These are phyloP conservation scores for Caenorhabditis plicata DNA, from an alignment of 2,888 invertebrate genomes.

Conservation along the genomic window DNA sequence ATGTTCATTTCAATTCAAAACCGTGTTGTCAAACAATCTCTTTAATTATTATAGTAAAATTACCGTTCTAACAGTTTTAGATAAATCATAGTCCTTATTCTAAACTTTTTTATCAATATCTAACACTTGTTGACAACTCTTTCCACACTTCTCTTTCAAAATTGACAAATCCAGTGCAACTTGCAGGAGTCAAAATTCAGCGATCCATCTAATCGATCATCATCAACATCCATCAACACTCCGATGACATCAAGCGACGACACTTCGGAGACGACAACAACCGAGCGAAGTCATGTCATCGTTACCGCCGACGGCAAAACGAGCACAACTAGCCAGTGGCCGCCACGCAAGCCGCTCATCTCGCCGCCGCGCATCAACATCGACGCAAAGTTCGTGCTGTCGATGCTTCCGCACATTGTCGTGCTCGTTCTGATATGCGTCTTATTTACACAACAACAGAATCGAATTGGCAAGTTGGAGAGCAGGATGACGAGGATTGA, in stretches of 20 bases:
- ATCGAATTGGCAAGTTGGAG: slow-evolving; percentile 12
- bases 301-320: slow-evolving; percentile 24
- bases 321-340: slow-evolving; percentile 17
- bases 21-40: too few relatives aligned
- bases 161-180: too few relatives aligned
- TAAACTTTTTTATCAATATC: too few relatives aligned
- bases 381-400: slow-evolving; percentile 15
- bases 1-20: too few relatives aligned
- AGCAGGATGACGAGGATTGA: background rate
- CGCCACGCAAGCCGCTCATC: slow-evolving; percentile 22
- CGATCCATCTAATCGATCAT: too few relatives aligned
- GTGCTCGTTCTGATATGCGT: slow-evolving; percentile 25
- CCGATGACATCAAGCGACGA: slow-evolving; percentile 28
- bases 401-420: slow-evolving; percentile 23
- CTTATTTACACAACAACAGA: slow-evolving; percentile 24
- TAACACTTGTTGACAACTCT: too few relatives aligned
- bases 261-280: slow-evolving; percentile 9
- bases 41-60: too few relatives aligned
- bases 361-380: slow-evolving; percentile 21
- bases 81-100: too few relatives aligned
- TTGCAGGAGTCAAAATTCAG: too few relatives aligned
- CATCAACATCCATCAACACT: too few relatives aligned
- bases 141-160: too few relatives aligned
- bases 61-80: too few relatives aligned
- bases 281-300: slow-evolving; percentile 25